A percentile compares a stretch with the other conserved stretches of the same genome.
phyloP scores from a whole-genome alignment of 2,888 invertebrate genomes.

The Agrenia bidenticulata region DNA sequence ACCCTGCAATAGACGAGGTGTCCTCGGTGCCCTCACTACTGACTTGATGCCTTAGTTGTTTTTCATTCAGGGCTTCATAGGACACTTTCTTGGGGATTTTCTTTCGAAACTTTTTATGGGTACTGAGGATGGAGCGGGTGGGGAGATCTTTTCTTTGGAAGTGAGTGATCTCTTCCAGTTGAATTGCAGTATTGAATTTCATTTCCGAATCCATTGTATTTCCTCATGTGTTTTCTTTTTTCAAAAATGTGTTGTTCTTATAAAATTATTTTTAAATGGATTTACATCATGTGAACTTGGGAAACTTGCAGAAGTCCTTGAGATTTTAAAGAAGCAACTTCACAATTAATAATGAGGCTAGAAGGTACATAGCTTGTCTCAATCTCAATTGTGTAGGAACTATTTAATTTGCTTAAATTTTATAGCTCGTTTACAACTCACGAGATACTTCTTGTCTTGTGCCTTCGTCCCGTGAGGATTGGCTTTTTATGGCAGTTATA shows the following conservation, averaged over 20 bases:
- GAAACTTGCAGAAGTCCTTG: too few relatives aligned
- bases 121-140: conserved; percentile 5
- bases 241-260: neutral
- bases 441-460: too few relatives aligned
- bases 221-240: too few relatives aligned
- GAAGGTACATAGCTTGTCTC: too few relatives aligned
- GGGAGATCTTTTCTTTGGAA: conserved; percentile 5
- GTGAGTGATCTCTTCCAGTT: conserved; percentile 20
- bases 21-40: neutral
- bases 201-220: neutral
- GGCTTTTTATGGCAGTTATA: too few relatives aligned
- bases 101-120: neutral
- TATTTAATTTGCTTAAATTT: too few relatives aligned
- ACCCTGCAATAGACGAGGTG: neutral
- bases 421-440: too few relatives aligned
- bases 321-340: too few relatives aligned
- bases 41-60: too few relatives aligned
- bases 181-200: neutral
- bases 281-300: neutral
- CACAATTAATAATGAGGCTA: too few relatives aligned
- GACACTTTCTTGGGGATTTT: conserved; percentile 12
- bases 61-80: neutral
- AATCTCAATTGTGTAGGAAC: too few relatives aligned
- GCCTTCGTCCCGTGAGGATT: too few relatives aligned
- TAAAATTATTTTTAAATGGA: neutral